Percentiles rank a stretch among this genome's conserved stretches.
Conservation (phyloP, 2,113 vertebrate species). For the chimpanzee (Pan troglodytes) region NHGRI_mPanTro3-v2.1_pri NC_072414.2:63612001-63612500, state of each 20-base stretch:
- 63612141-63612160: not conserved
- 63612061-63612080: slow-evolving; percentile 56
- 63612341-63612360: not conserved
- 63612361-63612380: not conserved
- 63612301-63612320: not conserved
- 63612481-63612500: not conserved
- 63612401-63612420: not conserved
- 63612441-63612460: not conserved
- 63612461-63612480: not conserved
- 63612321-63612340: not conserved
- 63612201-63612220: not conserved
- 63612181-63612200: not conserved
- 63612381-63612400: not conserved
- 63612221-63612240: not conserved
- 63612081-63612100: not conserved
- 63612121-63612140: not conserved
- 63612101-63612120: not conserved
- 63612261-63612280: not conserved
- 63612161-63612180: not conserved
- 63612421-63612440: not conserved
- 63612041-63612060: not conserved
- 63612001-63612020: slow-evolving; percentile 53
- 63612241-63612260: not conserved
- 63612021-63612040: not conserved
- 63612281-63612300: not conserved